Base-by-base conservation (phyloP, 2,797 vertebrate genomes). In the Streptopelia turtur region DNA sequence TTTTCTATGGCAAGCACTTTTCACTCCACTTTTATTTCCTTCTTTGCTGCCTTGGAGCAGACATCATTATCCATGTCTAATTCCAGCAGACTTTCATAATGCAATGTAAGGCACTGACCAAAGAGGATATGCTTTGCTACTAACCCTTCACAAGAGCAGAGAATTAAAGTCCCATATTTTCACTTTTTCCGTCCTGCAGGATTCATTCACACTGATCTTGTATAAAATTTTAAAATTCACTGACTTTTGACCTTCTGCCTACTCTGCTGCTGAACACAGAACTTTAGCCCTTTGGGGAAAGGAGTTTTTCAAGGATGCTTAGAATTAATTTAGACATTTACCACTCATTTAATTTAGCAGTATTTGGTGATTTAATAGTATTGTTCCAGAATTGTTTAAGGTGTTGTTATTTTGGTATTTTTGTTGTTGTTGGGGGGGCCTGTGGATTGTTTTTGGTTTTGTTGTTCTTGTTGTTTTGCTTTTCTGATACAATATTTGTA, bases 1-100 rank as follows among this genome's bases (percentile, higher is more conserved):
- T 33, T 82, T 84, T 86, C 77, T 74, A 33, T 74, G 45, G 66
- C 31, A 90, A 83, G 60, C 35, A 83, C 84, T 80, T 94, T 88
- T 71, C 84, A 89, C 13, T 79, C 27, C 18, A n/a, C n/a, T 82
- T 77, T 66, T 84, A 70, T 74, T 90, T 83, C 52, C 31, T 66
- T 89, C 22, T 7, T 37, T 89, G 41, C 21, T 92, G 41, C 70
- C 69, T 95, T 61, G 57, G 41, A 89, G 30, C 60, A 87, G 27
- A 83, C 80, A 50, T 64, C 49, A 65, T 65, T 76, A 55, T 17
- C 37, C 52, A 6, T 30, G 31, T 25, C 37, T 37, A 41, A 63
- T 90, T 90, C 45, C 47, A 70, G 31, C 83, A 66, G 22, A 37
- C 3, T 83, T 84, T 39, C 33, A 75, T 55, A 47, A 28, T 68